Evolutionary conservation across 2,797 vertebrate genomes (phyloP).

Genomic region (Catharus ustulatus): DNA sequence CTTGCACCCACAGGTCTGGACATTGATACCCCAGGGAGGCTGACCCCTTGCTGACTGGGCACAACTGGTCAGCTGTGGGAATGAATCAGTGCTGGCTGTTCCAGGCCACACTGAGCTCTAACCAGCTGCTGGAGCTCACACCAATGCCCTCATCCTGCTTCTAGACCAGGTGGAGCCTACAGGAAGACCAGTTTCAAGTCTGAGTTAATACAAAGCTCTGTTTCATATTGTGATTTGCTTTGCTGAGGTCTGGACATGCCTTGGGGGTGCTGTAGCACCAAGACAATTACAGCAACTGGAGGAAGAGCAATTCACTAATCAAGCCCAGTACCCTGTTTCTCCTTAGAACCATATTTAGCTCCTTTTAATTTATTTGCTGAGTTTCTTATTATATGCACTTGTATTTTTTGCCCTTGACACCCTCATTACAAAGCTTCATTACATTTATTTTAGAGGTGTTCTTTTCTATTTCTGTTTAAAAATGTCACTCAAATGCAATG

Average conservation of each 20-base stretch:
- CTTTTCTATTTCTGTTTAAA: neutral
- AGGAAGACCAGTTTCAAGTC: neutral
- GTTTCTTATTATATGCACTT: neutral
- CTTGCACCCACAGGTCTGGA: neutral
- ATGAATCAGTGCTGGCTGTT: neutral
- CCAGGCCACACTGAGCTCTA: neutral
- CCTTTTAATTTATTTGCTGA: neutral
- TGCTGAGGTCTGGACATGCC: neutral
- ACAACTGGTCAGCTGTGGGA: neutral
- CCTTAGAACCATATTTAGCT: neutral
- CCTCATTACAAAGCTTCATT: neutral
- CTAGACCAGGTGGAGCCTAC: neutral
- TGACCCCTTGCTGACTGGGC: neutral
- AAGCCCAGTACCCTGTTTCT: neutral
- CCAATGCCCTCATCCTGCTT: neutral
- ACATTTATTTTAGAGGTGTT: neutral
- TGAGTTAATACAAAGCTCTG: neutral
- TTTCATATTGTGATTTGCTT: neutral
- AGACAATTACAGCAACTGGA: neutral
- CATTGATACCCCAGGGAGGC: neutral
- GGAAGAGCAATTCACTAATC: neutral
- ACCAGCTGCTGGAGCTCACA: neutral
- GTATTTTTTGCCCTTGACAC: neutral
- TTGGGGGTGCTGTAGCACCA: neutral
- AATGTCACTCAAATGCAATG: neutral